Conservation (phyloP, 2,888 invertebrate genomes). For the Camponotus fellah region DNA sequence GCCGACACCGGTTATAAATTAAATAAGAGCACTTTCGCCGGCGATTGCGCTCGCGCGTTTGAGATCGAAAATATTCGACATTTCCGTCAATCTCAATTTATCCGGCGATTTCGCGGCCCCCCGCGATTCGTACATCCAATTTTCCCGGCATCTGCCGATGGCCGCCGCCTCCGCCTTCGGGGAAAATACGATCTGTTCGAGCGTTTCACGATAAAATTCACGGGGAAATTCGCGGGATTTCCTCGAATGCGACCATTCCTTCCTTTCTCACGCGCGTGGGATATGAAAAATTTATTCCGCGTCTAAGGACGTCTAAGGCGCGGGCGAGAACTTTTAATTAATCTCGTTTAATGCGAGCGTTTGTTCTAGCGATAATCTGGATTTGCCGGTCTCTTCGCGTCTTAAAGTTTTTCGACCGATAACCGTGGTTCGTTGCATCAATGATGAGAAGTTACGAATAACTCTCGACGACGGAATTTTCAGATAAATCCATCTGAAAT, state of each 20-base stretch:
- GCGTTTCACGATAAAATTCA: conserved; percentile 56
- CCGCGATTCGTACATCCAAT: conserved; percentile 60
- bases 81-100: conserved; percentile 67
- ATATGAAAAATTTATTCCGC: conserved; percentile 51
- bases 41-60: conserved; percentile 34
- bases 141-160: conserved; percentile 50
- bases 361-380: conserved; percentile 57
- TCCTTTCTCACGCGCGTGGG: not conserved
- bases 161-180: conserved; percentile 53
- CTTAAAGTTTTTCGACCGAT: conserved; percentile 22
- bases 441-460: conserved; percentile 17
- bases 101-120: conserved; percentile 34
- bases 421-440: not conserved
- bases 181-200: conserved; percentile 45
- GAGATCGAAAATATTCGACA: conserved; percentile 63
- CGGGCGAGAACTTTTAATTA: conserved; percentile 57
- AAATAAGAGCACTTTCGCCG: conserved; percentile 62
- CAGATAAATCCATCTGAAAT: too few relatives aligned
- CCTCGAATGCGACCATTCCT: not conserved
- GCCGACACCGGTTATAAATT: conserved; percentile 56
- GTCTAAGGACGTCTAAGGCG: conserved; percentile 2
- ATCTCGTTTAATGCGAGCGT: conserved; percentile 50
- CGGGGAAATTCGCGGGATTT: conserved; percentile 35
- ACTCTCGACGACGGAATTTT: not conserved
- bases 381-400: conserved; percentile 23